Percentiles rank a stretch among this genome's conserved stretches.
phyloP scores from a whole-genome alignment of 2,797 vertebrate genomes.

The Synanceia verrucosa region DNA sequence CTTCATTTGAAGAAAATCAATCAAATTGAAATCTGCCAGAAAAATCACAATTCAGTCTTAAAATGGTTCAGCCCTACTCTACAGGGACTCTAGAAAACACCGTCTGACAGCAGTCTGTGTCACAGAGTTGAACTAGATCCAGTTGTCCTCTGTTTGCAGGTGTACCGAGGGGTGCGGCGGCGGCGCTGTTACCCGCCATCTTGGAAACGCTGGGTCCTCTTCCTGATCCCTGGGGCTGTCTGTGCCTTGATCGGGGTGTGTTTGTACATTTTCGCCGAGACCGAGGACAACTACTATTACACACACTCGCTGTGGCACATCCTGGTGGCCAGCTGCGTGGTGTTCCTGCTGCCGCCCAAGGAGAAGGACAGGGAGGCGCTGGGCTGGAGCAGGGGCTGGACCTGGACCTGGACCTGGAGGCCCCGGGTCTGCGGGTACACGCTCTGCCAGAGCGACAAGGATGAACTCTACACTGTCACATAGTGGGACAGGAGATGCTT shows the following conservation, averaged over 20 bases:
- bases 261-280: conserved; percentile 91
- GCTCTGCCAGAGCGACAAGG: conserved; percentile 88
- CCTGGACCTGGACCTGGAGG: conserved; percentile 81
- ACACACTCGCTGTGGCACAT: conserved; percentile 96
- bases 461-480: conserved; percentile 90
- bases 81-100: not conserved
- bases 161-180: conserved; percentile 84
- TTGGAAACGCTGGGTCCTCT: conserved; percentile 93
- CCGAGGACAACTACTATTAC: conserved; percentile 95
- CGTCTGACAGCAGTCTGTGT: not conserved
- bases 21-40: no score
- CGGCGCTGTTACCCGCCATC: conserved; percentile 90
- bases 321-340: conserved; percentile 90
- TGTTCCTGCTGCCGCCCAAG: conserved; percentile 90
- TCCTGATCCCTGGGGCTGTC: conserved; percentile 87
- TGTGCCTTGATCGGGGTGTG: conserved; percentile 87
- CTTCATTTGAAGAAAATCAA: no score
- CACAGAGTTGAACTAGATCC: not conserved
- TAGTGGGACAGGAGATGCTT: conserved; percentile 49
- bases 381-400: conserved; percentile 72
- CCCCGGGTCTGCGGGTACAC: conserved; percentile 91
- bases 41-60: no score
- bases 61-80: no score
- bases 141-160: conserved; percentile 68
- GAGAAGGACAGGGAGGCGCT: conserved; percentile 79